A percentile compares a stretch with the other conserved stretches of the same genome.
These are phyloP conservation scores for Psephotus haematonotus DNA, from an alignment of 2,113 vertebrate species.

Conservation along the genomic window DNA sequence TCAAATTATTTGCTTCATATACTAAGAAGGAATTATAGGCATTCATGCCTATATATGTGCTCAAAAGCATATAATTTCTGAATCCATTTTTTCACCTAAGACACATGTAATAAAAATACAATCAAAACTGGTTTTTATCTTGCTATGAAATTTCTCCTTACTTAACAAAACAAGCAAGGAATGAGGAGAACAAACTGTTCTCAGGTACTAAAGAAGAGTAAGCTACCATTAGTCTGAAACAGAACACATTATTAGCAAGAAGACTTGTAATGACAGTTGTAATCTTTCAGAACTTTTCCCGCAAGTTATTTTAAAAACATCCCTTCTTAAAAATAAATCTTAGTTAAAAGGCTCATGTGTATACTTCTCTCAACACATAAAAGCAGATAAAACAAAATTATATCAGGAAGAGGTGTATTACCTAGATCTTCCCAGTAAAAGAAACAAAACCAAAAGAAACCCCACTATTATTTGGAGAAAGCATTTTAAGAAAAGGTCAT, in stretches of 20 bases:
- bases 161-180: not conserved
- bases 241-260: not conserved
- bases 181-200: not conserved
- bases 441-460: not conserved
- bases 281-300: not conserved
- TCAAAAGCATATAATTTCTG: not conserved
- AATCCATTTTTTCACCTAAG: not conserved
- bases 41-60: not conserved
- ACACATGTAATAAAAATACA: not conserved
- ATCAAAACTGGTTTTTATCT: not conserved
- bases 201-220: not conserved
- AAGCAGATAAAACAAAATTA: not conserved
- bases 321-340: not conserved
- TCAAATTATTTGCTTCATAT: not conserved
- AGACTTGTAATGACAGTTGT: not conserved
- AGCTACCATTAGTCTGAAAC: not conserved
- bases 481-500: not conserved
- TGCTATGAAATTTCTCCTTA: not conserved
- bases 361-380: not conserved
- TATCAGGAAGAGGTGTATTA: not conserved
- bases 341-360: not conserved
- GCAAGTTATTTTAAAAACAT: not conserved
- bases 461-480: not conserved
- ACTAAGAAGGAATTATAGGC: not conserved
- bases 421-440: not conserved